phyloP scores from a whole-genome alignment of 2,888 invertebrate genomes.

The Tachina grossa region DNA sequence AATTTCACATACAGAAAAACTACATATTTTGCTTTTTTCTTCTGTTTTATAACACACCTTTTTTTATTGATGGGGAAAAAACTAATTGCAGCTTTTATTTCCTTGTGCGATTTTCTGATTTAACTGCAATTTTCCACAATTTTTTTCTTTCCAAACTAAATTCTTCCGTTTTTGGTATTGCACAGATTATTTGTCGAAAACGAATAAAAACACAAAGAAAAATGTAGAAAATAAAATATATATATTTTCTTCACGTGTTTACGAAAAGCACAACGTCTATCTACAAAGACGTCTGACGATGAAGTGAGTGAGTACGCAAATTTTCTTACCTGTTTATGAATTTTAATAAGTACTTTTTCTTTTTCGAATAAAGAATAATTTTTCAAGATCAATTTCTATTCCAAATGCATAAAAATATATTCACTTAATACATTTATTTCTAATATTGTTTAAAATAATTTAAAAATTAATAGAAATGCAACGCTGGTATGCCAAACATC shows the following conservation, averaged over 20 bases:
- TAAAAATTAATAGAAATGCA: slow-evolving; percentile 21
- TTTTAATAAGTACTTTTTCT: no score
- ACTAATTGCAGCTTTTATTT: slow-evolving; percentile 17
- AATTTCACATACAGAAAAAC: neutral
- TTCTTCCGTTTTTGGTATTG: slow-evolving; percentile 63
- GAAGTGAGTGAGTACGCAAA: slow-evolving; percentile 57
- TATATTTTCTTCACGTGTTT: slow-evolving; percentile 66
- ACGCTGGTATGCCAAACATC: slow-evolving; percentile 25
- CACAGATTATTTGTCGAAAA: slow-evolving; percentile 14
- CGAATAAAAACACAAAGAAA: slow-evolving; percentile 58
- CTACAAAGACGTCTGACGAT: slow-evolving; percentile 61
- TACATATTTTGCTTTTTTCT: neutral
- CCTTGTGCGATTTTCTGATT: slow-evolving; percentile 34
- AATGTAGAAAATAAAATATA: slow-evolving; percentile 45
- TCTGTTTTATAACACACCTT: slow-evolving; percentile 29
- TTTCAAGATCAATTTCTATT: neutral
- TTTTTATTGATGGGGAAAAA: slow-evolving; percentile 22
- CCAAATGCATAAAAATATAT: neutral
- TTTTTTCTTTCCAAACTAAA: slow-evolving; percentile 23
- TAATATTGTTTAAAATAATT: neutral
- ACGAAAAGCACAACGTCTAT: slow-evolving; percentile 64
- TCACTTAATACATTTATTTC: slow-evolving; percentile 10
- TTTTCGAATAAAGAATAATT: neutral
- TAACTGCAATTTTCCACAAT: slow-evolving; percentile 50
- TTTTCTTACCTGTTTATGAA: slow-evolving; percentile 15